phyloP scores from a whole-genome alignment of 2,888 invertebrate species.

The Harpagoxenus sublaevis region DNA sequence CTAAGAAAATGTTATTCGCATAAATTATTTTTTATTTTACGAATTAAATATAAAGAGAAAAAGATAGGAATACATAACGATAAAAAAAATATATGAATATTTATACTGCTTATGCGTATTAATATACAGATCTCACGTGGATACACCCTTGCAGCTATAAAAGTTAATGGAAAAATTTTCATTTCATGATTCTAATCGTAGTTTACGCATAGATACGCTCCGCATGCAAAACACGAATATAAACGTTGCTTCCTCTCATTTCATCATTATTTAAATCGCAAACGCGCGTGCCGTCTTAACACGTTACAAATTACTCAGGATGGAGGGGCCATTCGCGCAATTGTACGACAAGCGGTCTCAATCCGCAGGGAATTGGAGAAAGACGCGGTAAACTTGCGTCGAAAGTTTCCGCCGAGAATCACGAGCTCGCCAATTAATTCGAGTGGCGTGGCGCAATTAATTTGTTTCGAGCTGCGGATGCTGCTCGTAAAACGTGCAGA shows the following conservation, averaged over 20 bases:
- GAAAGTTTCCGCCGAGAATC: slow-evolving; percentile 60
- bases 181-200: slow-evolving; percentile 40
- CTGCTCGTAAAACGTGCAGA: slow-evolving; percentile 80
- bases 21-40: neutral
- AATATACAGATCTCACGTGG: slow-evolving; percentile 7
- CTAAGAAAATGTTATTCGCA: neutral
- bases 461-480: slow-evolving; percentile 80
- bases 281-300: slow-evolving; percentile 24
- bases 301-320: slow-evolving; percentile 30
- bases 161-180: slow-evolving; percentile 51
- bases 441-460: slow-evolving; percentile 80
- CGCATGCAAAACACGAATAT: slow-evolving; percentile 3
- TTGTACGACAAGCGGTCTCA: slow-evolving; percentile 29
- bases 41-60: neutral
- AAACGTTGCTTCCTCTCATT: neutral
- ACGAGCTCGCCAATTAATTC: slow-evolving; percentile 79
- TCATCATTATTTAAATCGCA: slow-evolving; percentile 31
- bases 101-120: slow-evolving; percentile 18
- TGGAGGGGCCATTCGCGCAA: slow-evolving; percentile 15
- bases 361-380: slow-evolving; percentile 35
- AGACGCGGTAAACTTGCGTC: slow-evolving; percentile 43
- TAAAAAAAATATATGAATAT: slow-evolving; percentile 3
- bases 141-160: slow-evolving; percentile 4
- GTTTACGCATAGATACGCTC: slow-evolving; percentile 12
- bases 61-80: neutral